phyloP scores from a whole-genome alignment of 2,888 invertebrate species.

The Phragmatobia fuliginosa region DNA sequence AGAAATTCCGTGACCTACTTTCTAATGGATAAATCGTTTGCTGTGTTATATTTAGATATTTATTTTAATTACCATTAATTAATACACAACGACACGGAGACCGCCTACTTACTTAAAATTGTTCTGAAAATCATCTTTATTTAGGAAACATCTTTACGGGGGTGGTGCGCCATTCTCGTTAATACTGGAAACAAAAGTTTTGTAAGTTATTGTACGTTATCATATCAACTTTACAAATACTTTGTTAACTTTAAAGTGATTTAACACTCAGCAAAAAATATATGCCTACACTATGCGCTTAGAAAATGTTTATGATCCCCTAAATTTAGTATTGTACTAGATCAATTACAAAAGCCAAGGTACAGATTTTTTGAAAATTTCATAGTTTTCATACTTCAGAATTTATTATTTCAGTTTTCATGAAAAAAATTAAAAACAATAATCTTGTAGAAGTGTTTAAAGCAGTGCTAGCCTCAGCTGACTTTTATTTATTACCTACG shows the following conservation, averaged over 20 bases:
- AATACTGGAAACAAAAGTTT: not conserved
- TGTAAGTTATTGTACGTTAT: not conserved
- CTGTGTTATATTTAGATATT: not conserved
- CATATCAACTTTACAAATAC: not conserved
- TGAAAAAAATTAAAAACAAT: too few species aligned
- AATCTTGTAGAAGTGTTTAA: too few species aligned
- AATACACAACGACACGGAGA: not conserved
- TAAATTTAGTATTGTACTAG: too few species aligned
- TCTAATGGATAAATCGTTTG: conserved; percentile 12
- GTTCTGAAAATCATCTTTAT: not conserved
- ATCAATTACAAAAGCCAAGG: too few species aligned
- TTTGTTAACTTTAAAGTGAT: not conserved
- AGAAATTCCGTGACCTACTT: not conserved
- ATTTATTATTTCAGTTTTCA: too few species aligned
- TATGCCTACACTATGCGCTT: not conserved
- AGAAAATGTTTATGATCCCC: too few species aligned
- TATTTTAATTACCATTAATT: not conserved
- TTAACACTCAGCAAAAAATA: not conserved
- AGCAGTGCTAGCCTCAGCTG: too few species aligned
- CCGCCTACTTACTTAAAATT: not conserved
- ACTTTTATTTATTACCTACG: not conserved
- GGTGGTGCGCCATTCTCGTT: not conserved
- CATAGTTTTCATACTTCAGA: too few species aligned
- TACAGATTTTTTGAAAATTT: too few species aligned
- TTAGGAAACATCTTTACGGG: not conserved